These are phyloP conservation scores for Trachurus trachurus DNA, from an alignment of 2,797 vertebrate genomes.

Conservation along the genomic window DNA sequence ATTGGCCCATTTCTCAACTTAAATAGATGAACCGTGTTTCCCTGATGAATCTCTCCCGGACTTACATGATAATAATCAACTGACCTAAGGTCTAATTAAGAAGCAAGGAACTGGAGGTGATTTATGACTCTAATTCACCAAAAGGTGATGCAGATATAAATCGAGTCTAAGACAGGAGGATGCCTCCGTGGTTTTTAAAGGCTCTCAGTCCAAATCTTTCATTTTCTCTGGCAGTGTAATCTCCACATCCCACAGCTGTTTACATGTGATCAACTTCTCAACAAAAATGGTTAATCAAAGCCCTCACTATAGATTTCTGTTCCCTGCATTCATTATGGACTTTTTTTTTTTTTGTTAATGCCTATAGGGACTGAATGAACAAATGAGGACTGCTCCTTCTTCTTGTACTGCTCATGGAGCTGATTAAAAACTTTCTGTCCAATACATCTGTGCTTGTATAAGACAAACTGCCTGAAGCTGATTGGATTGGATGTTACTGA, in stretches of 20 bases:
- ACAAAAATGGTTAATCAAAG: conserved; percentile 18
- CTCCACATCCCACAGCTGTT: conserved; percentile 4
- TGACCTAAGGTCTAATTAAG: background rate
- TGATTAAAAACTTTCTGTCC: background rate
- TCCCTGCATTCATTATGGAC: background rate
- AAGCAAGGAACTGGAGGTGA: background rate
- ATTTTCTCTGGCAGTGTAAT: background rate
- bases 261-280: background rate
- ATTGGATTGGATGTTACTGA: background rate
- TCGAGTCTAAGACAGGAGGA: background rate
- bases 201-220: background rate
- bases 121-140: background rate
- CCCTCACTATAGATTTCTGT: background rate
- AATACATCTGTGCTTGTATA: background rate
- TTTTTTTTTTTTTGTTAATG: too few species aligned
- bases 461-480: background rate
- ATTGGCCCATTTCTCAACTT: background rate
- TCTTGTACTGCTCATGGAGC: background rate
- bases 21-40: background rate
- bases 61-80: background rate
- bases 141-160: background rate
- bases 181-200: background rate
- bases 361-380: too few species aligned
- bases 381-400: background rate
- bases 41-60: background rate